A percentile compares a stretch with the other conserved stretches of the same genome.
phyloP scores from a whole-genome alignment of 2,888 invertebrate species.

The Hypena proboscidalis region DNA sequence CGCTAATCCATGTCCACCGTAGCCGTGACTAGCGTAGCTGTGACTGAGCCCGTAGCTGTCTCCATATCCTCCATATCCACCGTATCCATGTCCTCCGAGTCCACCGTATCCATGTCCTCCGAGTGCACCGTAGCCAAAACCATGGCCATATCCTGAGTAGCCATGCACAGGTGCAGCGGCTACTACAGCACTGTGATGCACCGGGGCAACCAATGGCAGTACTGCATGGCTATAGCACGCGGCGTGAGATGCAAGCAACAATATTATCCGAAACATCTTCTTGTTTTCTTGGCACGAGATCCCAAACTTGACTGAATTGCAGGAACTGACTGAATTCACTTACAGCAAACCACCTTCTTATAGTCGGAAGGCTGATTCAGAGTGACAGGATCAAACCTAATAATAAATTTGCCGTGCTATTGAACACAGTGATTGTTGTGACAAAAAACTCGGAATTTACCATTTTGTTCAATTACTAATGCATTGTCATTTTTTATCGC shows the following conservation, averaged over 20 bases:
- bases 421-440: slow-evolving; percentile 57
- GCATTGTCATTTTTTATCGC: slow-evolving; percentile 35
- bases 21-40: slow-evolving; percentile 17
- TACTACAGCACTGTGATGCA: slow-evolving; percentile 56
- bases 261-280: slow-evolving; percentile 59
- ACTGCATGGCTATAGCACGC: slow-evolving; percentile 62
- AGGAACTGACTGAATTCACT: slow-evolving; percentile 50
- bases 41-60: slow-evolving; percentile 13
- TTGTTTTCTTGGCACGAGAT: slow-evolving; percentile 18
- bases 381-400: slow-evolving; percentile 66
- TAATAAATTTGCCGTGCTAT: slow-evolving; percentile 67
- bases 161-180: slow-evolving; percentile 45
- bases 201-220: slow-evolving; percentile 54
- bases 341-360: slow-evolving; percentile 60
- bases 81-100: slow-evolving; percentile 34
- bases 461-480: slow-evolving; percentile 49
- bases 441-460: slow-evolving; percentile 59
- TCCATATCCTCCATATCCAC: slow-evolving; percentile 23
- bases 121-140: slow-evolving; percentile 15
- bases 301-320: slow-evolving; percentile 34
- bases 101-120: slow-evolving; percentile 37
- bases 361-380: slow-evolving; percentile 61
- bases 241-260: slow-evolving; percentile 56
- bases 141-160: slow-evolving; percentile 52
- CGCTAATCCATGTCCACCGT: slow-evolving; percentile 10